Evolutionary conservation across 2,797 vertebrate species (phyloP), one percentile per base, ranked within the genome.

Genomic region (Thaleichthys pacificus): DNA sequence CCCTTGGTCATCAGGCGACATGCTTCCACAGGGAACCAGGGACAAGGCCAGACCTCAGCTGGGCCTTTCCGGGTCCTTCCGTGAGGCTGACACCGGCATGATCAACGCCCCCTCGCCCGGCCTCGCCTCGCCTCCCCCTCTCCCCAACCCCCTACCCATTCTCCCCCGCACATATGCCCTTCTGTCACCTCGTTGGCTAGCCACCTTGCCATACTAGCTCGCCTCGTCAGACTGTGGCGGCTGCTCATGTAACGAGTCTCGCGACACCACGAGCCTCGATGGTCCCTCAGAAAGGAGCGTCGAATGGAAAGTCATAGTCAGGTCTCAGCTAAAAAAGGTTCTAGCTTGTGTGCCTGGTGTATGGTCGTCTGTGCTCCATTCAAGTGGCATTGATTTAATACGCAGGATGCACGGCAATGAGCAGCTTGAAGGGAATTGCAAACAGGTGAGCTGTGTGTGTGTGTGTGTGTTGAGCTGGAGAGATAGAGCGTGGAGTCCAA

Each of bases 1-100:
- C 61, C 4, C 65, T 71, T 68, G 30, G 22, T 75, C 75, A 79
- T 82, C 79, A 83, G 76, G 77, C 74, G 30, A 26, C 66, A 26
- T 21, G 51, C 30, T 19, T 62, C 72, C 49, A 19, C 66, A 26
- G 66, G 64, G n/a, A 77, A 74, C 71, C 35, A 42, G 69, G 68
- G 72, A 38, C 69, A 51, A 24, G 8, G 70, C 78, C 21, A 49
- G 64, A 12, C 9, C 79, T 78, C 80, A 68, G 74, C 75, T 79
- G 79, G 71, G 69, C 61, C 14, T 22, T 54, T 7, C 3, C 12
- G 1, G 30, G 49, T 21, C 19, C 68, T 24, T 70, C 28, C 72
- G 38, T 42, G 32, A 3, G 22, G 63, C 63, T 26, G 35, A 42
- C 30, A 38, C 56, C 42, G 28, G 49, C 32, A 56, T 69, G 49